phyloP scores from a whole-genome alignment of 2,888 invertebrate genomes.

The Andrena haemorrhoa region DNA sequence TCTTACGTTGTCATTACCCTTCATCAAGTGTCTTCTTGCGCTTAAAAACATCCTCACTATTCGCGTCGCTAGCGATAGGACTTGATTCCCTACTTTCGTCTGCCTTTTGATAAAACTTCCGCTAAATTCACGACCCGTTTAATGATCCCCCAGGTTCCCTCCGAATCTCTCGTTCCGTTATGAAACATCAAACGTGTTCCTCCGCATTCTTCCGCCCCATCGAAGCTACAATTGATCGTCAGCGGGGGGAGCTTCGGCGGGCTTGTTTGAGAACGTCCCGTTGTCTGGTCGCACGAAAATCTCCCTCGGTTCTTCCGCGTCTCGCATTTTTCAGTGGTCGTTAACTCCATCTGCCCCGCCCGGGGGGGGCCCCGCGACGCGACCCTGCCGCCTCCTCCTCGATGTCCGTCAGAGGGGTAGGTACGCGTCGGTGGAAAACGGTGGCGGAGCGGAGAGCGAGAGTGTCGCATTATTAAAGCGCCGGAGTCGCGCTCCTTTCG shows the following conservation, averaged over 20 bases:
- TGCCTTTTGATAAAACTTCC: not conserved
- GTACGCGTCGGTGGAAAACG: not conserved
- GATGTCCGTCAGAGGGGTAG: slow-evolving; percentile 53
- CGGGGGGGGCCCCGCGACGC: too few species aligned
- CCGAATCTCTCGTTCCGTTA: not conserved
- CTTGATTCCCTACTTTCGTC: too few species aligned
- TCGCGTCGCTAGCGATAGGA: too few species aligned
- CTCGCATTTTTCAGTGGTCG: slow-evolving; percentile 56
- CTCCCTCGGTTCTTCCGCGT: slow-evolving; percentile 20
- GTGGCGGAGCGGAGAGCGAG: not conserved
- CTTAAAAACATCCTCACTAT: too few species aligned
- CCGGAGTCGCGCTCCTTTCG: slow-evolving; percentile 50
- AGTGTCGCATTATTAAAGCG: slow-evolving; percentile 70
- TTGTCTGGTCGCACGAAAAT: slow-evolving; percentile 7
- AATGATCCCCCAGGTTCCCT: not conserved
- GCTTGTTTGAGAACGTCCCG: slow-evolving; percentile 13
- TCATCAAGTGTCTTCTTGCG: too few species aligned
- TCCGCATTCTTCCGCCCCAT: not conserved
- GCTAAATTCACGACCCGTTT: not conserved
- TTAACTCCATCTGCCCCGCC: slow-evolving; percentile 64
- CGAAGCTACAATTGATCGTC: slow-evolving; percentile 9
- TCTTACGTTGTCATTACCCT: too few species aligned
- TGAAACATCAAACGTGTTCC: not conserved
- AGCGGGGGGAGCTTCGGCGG: not conserved
- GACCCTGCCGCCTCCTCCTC: slow-evolving; percentile 49